Evolutionary conservation across 2,797 vertebrate genomes (phyloP), one percentile per base, ranked within the genome.

Genomic region (Periophthalmus magnuspinnatus): DNA sequence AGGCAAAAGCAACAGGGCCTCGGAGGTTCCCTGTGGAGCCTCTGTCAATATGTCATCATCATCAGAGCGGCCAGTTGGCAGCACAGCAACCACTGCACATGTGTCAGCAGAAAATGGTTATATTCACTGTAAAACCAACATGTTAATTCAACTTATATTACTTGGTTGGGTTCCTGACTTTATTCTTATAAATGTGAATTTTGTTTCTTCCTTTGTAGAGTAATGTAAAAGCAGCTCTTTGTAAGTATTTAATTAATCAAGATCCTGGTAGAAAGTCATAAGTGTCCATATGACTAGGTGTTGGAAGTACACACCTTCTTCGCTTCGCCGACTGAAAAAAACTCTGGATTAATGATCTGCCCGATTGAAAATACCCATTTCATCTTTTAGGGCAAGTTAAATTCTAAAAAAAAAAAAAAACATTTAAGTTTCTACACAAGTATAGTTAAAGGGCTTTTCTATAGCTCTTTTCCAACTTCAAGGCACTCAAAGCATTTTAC

Each of bases 21-120:
- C 74, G 65, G 73, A 80, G 78, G 61, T 80, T 87, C 86, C 84
- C 89, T 3, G 21, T 59, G 69, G 89, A 86, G 76, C 52, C 76
- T 86, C 86, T 89, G 86, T 91, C 92, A 90, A 90, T 93, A 88
- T 89, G 88, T 93, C 88, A 88, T 91, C 87, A 87, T 91, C 77
- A 74, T 85, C 86, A 86, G 71, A 65, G 86, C 82, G 84, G 84
- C 80, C 88, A 89, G 75, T 88, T 92, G 87, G 88, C 90, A 81
- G 77, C 65, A 21, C 17, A 36, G 74, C 68, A 83, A 84, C 82
- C 74, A 2, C 79, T 71, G 79, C 86, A 86, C 81, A 89, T 86
- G 86, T 86, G 86, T 93, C 91, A 90, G 89, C 88, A 88, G 80
- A 65, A 89, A 90, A 67, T 58, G 58, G 65, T 74, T 77, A 60